Base-by-base conservation (phyloP, 2,797 vertebrate genomes). In the Dendrocincla tyrannina region DNA sequence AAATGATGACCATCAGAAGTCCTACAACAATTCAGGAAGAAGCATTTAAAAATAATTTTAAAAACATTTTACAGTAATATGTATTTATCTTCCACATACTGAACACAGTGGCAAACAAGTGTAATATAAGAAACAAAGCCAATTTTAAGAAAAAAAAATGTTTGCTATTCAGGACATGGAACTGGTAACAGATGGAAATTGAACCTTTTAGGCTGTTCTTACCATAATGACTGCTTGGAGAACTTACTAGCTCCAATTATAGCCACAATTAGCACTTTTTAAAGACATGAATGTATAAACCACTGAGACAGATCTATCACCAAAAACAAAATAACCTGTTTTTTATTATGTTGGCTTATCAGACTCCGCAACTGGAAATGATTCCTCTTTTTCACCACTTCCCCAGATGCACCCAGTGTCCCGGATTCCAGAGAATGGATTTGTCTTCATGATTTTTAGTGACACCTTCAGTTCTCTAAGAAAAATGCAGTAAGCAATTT, bases 401-500 rank as follows among this genome's bases (percentile, higher is more conserved):
- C 7, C 44, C 30, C 60, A 68, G 56, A 87, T 87, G 89, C 80
- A 52, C 32, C 46, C 23, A 81, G 27, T 32, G 27, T 74, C 73
- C 67, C 46, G 52, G 19, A 63, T 89, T 70, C 49, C 52, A 75
- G 59, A 39, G 55, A 87, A 70, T 17, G 9, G 55, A 41, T 84
- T 76, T 73, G 33, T 95, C 95, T 96, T 85, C 3, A 6, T 53
- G 96, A 95, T 87, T 94, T 96, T 94, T 96, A 95, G 92, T 92
- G 96, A 96, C 94, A 96, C 86, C 96, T 97, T 94, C 96, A 95
- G 96, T 94, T 96, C 91, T 94, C 47, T 17, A 69, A 44, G 90
- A 82, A 94, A 95, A 97, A 90, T 93, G 91, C 96, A 96, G 42
- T 25, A 63, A 68, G 44, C 14, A 19, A 25, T 10, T 42, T 66